These are phyloP conservation scores for Danaus plexippus DNA, from an alignment of 1,140 invertebrate genomes.

Conservation along the genomic window DNA sequence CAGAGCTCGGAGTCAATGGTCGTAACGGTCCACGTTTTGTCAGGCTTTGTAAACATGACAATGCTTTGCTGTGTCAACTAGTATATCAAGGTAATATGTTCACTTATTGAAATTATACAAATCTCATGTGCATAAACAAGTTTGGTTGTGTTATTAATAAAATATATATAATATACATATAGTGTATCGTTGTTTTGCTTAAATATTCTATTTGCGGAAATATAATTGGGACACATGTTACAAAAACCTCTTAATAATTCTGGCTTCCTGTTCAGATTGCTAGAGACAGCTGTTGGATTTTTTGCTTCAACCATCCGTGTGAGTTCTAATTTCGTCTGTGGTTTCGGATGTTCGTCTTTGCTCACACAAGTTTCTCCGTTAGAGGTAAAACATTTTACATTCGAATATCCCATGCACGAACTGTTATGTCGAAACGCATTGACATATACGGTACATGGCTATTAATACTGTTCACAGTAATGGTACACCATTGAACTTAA, in stretches of 20 bases:
- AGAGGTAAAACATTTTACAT: too few relatives aligned
- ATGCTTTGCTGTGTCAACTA: too few relatives aligned
- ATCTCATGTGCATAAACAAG: too few relatives aligned
- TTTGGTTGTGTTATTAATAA: too few relatives aligned
- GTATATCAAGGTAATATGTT: too few relatives aligned
- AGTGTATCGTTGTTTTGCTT: too few relatives aligned
- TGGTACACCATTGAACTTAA: slow-evolving; percentile 39
- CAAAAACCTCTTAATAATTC: slow-evolving; percentile 5
- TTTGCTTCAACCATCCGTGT: slow-evolving; percentile 15
- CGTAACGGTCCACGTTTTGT: slow-evolving; percentile 19
- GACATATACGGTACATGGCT: slow-evolving; percentile 21
- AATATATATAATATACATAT: too few relatives aligned
- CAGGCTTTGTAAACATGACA: slow-evolving; percentile 12
- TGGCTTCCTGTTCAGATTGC: slow-evolving; percentile 10
- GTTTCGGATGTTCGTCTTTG: slow-evolving; percentile 6
- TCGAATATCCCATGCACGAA: too few relatives aligned
- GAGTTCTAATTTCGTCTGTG: slow-evolving; percentile 13
- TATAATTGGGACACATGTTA: too few relatives aligned
- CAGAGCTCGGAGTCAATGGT: slow-evolving; percentile 15
- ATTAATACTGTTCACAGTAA: slow-evolving; percentile 42
- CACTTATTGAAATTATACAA: too few relatives aligned
- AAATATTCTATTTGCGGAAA: too few relatives aligned
- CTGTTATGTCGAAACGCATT: slow-evolving; percentile 13
- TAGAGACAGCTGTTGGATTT: slow-evolving; percentile 12
- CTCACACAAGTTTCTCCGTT: too few relatives aligned